Conservation (phyloP, 2,888 invertebrate species). For the Rotaria magnacalcarata region DNA sequence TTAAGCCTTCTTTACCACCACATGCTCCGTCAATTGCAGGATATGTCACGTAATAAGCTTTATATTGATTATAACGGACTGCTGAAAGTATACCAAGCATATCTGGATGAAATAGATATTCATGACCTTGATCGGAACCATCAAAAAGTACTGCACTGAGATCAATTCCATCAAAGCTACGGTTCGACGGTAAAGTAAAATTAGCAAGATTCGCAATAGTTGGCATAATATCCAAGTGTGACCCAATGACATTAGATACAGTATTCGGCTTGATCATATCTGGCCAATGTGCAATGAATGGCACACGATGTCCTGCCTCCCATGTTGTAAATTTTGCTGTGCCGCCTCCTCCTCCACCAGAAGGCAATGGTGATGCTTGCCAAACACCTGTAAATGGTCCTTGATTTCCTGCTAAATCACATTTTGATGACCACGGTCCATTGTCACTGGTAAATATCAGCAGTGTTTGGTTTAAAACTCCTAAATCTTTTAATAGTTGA, state of each 20-base stretch:
- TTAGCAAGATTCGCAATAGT: constrained; percentile 6
- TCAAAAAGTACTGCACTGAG: neutral
- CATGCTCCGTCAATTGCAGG: neutral
- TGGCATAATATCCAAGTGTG: neutral
- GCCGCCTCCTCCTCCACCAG: neutral
- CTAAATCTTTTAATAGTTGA: constrained; percentile 15
- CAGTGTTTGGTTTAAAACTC: neutral
- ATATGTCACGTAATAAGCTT: constrained; percentile 19
- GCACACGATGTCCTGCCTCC: constrained; percentile 1
- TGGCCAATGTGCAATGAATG: constrained; percentile 16
- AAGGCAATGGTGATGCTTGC: neutral
- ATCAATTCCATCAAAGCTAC: constrained; percentile 17
- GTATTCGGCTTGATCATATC: neutral
- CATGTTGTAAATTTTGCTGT: constrained; percentile 26
- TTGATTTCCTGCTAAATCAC: constrained; percentile 31
- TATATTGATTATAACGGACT: constrained; percentile 13
- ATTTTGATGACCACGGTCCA: neutral
- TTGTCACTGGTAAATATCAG: neutral
- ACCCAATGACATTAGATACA: neutral
- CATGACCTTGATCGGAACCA: neutral
- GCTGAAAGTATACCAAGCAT: neutral
- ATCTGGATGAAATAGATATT: constrained; percentile 26
- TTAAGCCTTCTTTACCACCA: neutral
- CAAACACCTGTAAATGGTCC: neutral
- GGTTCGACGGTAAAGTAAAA: constrained; percentile 2